Evolutionary conservation across 1,140 invertebrate species (phyloP), one percentile per base, ranked within the genome.

Genomic region (Drosophila punjabiensis): DNA sequence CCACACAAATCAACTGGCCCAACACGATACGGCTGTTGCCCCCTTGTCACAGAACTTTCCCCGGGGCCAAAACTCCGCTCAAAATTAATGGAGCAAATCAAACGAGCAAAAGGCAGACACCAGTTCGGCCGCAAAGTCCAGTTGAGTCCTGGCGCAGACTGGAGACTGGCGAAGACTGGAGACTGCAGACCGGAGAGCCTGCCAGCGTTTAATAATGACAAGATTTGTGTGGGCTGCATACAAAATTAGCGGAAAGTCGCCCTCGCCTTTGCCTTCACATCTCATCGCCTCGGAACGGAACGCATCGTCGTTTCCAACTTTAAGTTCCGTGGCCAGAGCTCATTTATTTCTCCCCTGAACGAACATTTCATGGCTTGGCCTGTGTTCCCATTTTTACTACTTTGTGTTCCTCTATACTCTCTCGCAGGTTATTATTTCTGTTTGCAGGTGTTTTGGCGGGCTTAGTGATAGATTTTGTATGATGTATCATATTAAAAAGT

Each of bases 51-150:
- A 76, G 81, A 85, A 85, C 74, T 79, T 89, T 82, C 73, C 75
- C 66, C 60, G 60, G 32, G 33, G 16, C 47, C 50, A 64, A 33
- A 53, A 80, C 64, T 83, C 60, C 61, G 74, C 81, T 89, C 78
- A 67, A 89, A 88, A 89, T 88, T 88, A 88, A 88, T 88, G 84
- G 74, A 69, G 69, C 84, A 84, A 89, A 88, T 88, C 84, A 88
- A 80, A 89, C 77, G 69, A 76, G 69, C 74, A 70, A 73, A 81
- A 74, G 62, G 61, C 80, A 77, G 85, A 66, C 67, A 78, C 75
- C 55, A 56, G 20, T 16, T 66, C 9, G 45, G 32, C 69, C 55
- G 37, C 37, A 43, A 50, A 59, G 56, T 73, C 56, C 80, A 66
- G 48, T 70, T 56, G 33, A 33, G 6, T 33, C 7, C 50, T 30